Base-by-base conservation (phyloP, 1,140 invertebrate genomes). In the Gryon sp. region DNA sequence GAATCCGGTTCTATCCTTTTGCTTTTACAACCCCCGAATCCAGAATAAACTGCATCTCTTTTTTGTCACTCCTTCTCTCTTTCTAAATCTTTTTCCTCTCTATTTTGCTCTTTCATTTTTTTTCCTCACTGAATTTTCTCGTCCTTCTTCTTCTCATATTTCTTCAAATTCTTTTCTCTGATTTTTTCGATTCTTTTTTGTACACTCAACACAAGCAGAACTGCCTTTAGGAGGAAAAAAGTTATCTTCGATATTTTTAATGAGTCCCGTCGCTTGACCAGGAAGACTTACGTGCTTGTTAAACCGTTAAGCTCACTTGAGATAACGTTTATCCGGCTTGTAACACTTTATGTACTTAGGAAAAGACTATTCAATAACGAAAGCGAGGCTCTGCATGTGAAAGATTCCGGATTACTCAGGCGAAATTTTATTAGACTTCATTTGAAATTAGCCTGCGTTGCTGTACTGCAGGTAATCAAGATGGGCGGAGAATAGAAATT, bases 1-100 rank as follows among this genome's bases (percentile, higher is more conserved):
- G 22, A 59, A 74, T 70, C 62, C 55, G 62, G 20, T 19, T 28
- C 41, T 20, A 62, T 68, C 41, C 45, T 24, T 24, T 7, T 19
- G 50, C 41, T 9, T 20, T 22, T n/a, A n/a, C 24, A 24, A 26
- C 36, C 45, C 52, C 53, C 74, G 32, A 24, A 75, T 74, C 77
- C 79, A 77, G 80, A 78, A 60, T 78, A 20, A 52, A 63, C 57
- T 38, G 76, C 80, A 81, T 81, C 81, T 74, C n/a, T n/a, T n/a
- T n/a, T n/a, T n/a, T n/a, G n/a, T n/a, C n/a, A n/a, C n/a, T n/a
- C n/a, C n/a, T n/a, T n/a, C n/a, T n/a, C n/a, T n/a, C n/a, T n/a
- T n/a, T n/a, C n/a, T n/a, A n/a, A n/a, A n/a, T n/a, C n/a, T n/a
- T n/a, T n/a, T n/a, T n/a, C n/a, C n/a, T n/a, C n/a, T n/a, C n/a